phyloP scores from a whole-genome alignment of 2,113 vertebrate species.

The Lepus timidus region DNA sequence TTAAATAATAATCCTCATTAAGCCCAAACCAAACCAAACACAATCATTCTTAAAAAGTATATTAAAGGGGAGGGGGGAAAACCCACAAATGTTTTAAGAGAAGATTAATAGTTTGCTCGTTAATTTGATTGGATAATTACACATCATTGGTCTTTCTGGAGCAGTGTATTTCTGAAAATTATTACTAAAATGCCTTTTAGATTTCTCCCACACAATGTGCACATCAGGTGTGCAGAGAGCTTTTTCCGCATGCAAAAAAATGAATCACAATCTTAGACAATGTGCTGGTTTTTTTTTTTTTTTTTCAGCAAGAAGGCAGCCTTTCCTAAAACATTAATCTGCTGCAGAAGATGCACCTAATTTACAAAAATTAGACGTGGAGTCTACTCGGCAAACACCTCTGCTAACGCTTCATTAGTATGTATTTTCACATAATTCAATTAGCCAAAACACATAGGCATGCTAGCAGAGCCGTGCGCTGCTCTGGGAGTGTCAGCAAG shows the following conservation, averaged over 20 bases:
- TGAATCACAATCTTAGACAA: slow-evolving; percentile 66
- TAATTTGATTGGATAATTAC: slow-evolving; percentile 80
- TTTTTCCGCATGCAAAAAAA: slow-evolving; percentile 64
- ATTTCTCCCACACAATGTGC: not conserved
- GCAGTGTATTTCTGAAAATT: slow-evolving; percentile 60
- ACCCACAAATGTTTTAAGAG: slow-evolving; percentile 65
- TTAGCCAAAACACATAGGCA: slow-evolving; percentile 91
- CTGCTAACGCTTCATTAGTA: slow-evolving; percentile 89
- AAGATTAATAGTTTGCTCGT: slow-evolving; percentile 79
- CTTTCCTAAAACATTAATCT: slow-evolving; percentile 82
- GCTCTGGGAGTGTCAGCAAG: slow-evolving; percentile 87
- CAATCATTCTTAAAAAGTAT: slow-evolving; percentile 77
- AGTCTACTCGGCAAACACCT: slow-evolving; percentile 84
- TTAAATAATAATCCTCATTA: slow-evolving; percentile 82
- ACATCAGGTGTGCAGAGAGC: slow-evolving; percentile 55
- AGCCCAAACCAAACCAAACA: slow-evolving; percentile 64
- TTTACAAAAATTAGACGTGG: slow-evolving; percentile 86
- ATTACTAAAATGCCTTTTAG: slow-evolving; percentile 73
- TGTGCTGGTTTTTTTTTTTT: slow-evolving; percentile 41
- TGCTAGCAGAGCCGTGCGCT: slow-evolving; percentile 85
- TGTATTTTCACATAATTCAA: slow-evolving; percentile 92
- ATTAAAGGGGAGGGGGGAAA: not conserved
- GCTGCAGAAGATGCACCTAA: slow-evolving; percentile 79
- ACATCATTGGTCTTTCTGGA: slow-evolving; percentile 62
- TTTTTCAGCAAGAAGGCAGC: slow-evolving; percentile 52